These are phyloP conservation scores for Bos indicus DNA, from an alignment of 2,113 vertebrate genomes.

Conservation along the genomic window DNA sequence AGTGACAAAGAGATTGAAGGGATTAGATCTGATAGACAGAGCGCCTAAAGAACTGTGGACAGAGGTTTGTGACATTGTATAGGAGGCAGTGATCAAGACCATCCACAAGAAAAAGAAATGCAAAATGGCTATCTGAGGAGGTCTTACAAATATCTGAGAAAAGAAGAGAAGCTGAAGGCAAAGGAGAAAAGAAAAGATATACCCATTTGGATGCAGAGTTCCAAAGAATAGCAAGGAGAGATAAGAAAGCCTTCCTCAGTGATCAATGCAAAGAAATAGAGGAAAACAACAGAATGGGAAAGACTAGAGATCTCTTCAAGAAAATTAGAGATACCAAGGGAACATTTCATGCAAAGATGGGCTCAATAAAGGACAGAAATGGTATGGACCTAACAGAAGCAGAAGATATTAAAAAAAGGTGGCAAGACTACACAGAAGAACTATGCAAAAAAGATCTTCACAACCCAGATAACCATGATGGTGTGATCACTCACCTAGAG, in stretches of 20 bases:
- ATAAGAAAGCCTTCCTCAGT: background rate
- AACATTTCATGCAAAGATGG: background rate
- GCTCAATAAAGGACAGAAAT: background rate
- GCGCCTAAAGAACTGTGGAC: background rate
- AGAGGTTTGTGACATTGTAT: background rate
- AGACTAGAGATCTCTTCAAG: background rate
- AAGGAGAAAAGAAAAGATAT: background rate
- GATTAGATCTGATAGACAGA: background rate
- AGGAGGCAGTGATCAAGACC: background rate
- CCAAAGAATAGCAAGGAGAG: background rate
- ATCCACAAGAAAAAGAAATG: background rate
- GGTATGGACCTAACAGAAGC: background rate
- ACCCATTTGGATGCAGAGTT: background rate
- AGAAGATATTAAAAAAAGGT: background rate
- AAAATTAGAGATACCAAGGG: background rate
- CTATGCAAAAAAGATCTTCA: background rate
- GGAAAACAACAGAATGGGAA: background rate
- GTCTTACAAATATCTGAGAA: background rate
- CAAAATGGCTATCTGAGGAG: background rate
- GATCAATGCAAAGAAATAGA: background rate
- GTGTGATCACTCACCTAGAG: background rate
- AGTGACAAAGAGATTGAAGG: background rate
- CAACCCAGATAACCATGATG: fast-evolving
- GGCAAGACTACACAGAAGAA: background rate
- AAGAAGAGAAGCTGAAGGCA: background rate